Evolutionary conservation across 2,113 vertebrate species (phyloP).

Genomic region (Sminthopsis crassicaudata): DNA sequence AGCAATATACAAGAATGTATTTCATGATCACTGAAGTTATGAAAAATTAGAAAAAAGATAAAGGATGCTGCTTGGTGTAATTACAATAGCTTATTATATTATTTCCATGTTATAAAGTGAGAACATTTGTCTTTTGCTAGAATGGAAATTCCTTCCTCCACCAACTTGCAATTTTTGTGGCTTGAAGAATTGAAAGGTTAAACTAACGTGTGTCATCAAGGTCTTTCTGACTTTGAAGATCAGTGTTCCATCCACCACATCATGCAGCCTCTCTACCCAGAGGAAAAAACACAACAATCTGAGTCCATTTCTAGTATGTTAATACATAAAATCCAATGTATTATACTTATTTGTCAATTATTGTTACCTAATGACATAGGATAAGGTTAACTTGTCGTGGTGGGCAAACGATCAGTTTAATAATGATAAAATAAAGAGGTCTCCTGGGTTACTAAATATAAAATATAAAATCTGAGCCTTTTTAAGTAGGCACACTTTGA

Average conservation of each 20-base stretch:
- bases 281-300: too few species aligned
- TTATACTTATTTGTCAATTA: constrained; percentile 12
- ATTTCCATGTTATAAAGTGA: background rate
- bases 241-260: too few species aligned
- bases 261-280: too few species aligned
- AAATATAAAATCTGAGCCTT: constrained; percentile 35
- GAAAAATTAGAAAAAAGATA: background rate
- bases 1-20: background rate
- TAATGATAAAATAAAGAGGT: constrained; percentile 46
- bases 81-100: background rate
- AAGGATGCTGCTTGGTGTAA: background rate
- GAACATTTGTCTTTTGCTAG: background rate
- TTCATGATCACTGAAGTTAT: background rate
- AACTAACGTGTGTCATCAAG: too few species aligned
- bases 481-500: constrained; percentile 35
- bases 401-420: constrained; percentile 24
- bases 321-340: too few species aligned
- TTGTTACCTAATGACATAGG: background rate
- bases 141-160: too few species aligned
- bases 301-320: too few species aligned
- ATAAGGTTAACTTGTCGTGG: constrained; percentile 50
- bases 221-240: too few species aligned
- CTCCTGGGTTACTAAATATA: constrained; percentile 23
- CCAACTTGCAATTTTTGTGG: too few species aligned
- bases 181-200: too few species aligned